Evolutionary conservation across 2,888 invertebrate species (phyloP).

Genomic region (Spatulosminthurus flaviceps): DNA sequence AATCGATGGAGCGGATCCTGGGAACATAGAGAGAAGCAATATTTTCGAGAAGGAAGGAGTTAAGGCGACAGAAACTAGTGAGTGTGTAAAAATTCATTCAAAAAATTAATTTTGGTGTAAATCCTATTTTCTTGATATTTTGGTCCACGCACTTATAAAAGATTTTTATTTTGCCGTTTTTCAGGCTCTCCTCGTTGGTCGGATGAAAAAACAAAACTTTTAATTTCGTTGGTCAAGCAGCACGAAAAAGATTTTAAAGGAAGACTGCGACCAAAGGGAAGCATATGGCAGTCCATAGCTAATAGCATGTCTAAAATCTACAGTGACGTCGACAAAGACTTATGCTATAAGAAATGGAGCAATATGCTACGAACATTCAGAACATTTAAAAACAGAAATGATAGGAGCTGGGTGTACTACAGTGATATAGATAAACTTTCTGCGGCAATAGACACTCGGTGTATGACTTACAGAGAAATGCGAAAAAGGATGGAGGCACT

Average conservation of each 20-base stretch:
- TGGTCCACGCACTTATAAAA: too few relatives aligned
- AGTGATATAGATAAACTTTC: conserved; percentile 11
- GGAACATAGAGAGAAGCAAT: not conserved
- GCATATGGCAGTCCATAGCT: conserved; percentile 19
- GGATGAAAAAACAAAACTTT: not conserved
- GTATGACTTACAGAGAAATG: not conserved
- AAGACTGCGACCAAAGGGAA: not conserved
- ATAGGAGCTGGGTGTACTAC: not conserved
- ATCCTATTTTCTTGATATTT: too few relatives aligned
- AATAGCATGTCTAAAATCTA: conserved; percentile 1
- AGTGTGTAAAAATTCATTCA: too few relatives aligned
- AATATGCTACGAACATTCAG: conserved; percentile 14
- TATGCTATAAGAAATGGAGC: conserved; percentile 27
- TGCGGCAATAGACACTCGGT: not conserved
- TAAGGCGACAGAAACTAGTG: not conserved
- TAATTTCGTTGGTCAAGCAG: not conserved
- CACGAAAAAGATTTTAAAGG: conserved; percentile 11
- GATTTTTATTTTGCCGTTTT: not conserved
- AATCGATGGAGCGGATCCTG: not conserved
- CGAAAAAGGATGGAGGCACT: not conserved
- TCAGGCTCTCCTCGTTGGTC: conserved; percentile 4
- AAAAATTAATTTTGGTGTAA: too few relatives aligned
- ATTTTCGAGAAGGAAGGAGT: not conserved
- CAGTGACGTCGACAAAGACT: conserved; percentile 4
- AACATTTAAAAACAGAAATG: not conserved